Percentiles rank a stretch among this genome's conserved stretches.
Conservation (phyloP, 2,113 vertebrate species). For the Nesogale talazaci region DNA sequence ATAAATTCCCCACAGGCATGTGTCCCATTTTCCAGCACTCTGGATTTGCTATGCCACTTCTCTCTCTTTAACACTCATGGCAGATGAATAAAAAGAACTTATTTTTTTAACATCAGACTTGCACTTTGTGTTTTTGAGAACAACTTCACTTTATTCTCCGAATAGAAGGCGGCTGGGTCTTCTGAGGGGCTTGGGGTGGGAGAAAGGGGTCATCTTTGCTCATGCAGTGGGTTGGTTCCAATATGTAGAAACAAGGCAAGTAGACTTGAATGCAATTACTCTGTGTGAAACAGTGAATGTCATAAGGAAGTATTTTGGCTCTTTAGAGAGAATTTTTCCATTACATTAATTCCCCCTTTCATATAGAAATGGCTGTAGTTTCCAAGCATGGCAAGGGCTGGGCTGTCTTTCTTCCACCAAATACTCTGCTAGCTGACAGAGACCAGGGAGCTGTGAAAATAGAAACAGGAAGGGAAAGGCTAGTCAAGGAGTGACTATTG, state of each 20-base stretch:
- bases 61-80: neutral
- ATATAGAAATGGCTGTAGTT: slow-evolving; percentile 77
- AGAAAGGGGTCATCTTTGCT: slow-evolving; percentile 49
- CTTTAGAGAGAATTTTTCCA: slow-evolving; percentile 65
- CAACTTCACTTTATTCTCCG: slow-evolving; percentile 69
- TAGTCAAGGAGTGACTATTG: slow-evolving; percentile 72
- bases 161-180: slow-evolving; percentile 62
- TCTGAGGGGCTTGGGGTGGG: slow-evolving; percentile 32
- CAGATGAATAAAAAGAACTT: neutral
- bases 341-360: slow-evolving; percentile 75
- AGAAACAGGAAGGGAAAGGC: slow-evolving; percentile 70
- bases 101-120: neutral
- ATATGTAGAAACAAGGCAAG: slow-evolving; percentile 28
- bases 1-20: neutral
- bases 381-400: slow-evolving; percentile 78
- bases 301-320: slow-evolving; percentile 49
- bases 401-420: slow-evolving; percentile 79
- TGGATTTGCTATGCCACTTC: neutral
- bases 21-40: neutral
- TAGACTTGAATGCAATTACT: slow-evolving; percentile 59
- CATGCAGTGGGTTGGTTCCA: slow-evolving; percentile 48
- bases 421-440: slow-evolving; percentile 85
- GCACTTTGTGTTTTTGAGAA: slow-evolving; percentile 22
- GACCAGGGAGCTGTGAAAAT: slow-evolving; percentile 85
- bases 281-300: slow-evolving; percentile 64